These are phyloP conservation scores for Panulirus ornatus DNA, from an alignment of 1,140 invertebrate genomes.

Conservation along the genomic window DNA sequence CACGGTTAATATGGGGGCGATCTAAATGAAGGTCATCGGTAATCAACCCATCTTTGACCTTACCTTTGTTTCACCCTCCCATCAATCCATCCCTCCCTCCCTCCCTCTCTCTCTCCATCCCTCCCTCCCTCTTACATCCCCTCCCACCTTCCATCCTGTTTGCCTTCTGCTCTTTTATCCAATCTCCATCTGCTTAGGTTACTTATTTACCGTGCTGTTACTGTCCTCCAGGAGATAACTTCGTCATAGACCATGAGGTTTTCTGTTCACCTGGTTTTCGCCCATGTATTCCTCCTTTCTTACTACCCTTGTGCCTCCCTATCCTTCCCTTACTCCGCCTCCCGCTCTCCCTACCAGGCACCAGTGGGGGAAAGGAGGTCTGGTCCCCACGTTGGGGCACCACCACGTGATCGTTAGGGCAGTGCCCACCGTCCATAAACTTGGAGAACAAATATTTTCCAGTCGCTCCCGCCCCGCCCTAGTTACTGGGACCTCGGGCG, in stretches of 20 bases:
- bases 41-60: neutral
- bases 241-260: too few relatives aligned
- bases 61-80: neutral
- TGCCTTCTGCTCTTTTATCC: neutral
- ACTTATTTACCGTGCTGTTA: neutral
- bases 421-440: too few relatives aligned
- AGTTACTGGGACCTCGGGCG: too few relatives aligned
- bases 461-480: too few relatives aligned
- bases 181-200: neutral
- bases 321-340: neutral
- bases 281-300: neutral
- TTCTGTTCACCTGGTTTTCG: too few relatives aligned
- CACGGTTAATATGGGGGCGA: neutral
- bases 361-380: too few relatives aligned
- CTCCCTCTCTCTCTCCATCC: too few relatives aligned
- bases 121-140: too few relatives aligned
- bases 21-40: neutral
- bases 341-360: neutral
- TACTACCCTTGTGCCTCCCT: neutral
- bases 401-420: too few relatives aligned
- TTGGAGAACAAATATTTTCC: too few relatives aligned
- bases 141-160: neutral
- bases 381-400: too few relatives aligned
- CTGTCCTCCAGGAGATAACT: too few relatives aligned
- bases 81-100: neutral